Evolutionary conservation across 2,888 invertebrate species (phyloP), one percentile per base, ranked within the genome.

Genomic region (Apocheima hispidaria): DNA sequence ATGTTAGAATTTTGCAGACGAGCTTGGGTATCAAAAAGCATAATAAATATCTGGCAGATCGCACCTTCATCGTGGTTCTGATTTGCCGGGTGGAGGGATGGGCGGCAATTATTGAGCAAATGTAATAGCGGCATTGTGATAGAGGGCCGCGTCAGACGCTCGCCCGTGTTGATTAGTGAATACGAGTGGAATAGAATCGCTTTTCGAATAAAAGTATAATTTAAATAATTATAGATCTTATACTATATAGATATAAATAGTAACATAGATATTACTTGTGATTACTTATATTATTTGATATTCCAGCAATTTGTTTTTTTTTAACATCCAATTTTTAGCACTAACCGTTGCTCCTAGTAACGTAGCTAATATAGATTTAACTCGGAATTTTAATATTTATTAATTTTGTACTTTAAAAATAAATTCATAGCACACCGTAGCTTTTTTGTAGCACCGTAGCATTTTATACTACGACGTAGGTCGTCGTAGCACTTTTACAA

Each of bases 91-190:
- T 28, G 65, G 58, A 60, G 73, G 59, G 89, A 90, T 90, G 73
- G 81, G 84, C 79, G 86, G 84, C 88, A 90, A 91, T 91, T 91
- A 92, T 89, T 85, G 84, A 84, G 89, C 89, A 92, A 92, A 92
- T 91, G 90, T 91, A 91, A 91, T 92, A 90, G 90, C 87, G 78
- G 84, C 88, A 90, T 91, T 92, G 91, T 91, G 87, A 88, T 84
- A 85, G 86, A 87, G 82, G 80, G 75, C 82, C 75, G 80, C 74
- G 82, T 79, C 88, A 85, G 88, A 85, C 87, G 86, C 78, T 75
- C 77, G 67, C 56, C 48, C 38, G 87, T 81, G 88, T 84, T 92
- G 91, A 92, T 92, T 92, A 90, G 86, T 86, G 84, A 74, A 78
- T 84, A 81, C 41, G 12, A 60, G 49, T 46, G 66, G n/a, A 0